Base-by-base conservation (phyloP, 2,888 invertebrate genomes). In the Operophtera brumata region DNA sequence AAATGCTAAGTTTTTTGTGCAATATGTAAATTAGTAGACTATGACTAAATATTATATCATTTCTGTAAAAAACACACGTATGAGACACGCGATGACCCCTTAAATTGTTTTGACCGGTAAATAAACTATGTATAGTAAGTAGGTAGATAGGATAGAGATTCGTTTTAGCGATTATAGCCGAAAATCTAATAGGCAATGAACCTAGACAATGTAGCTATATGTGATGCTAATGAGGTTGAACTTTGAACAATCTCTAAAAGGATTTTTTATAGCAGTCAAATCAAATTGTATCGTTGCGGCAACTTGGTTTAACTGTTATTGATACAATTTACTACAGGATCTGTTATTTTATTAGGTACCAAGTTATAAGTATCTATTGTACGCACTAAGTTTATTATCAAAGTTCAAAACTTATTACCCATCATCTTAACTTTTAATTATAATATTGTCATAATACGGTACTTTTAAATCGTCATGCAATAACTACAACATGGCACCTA, bases 1-100 rank as follows among this genome's bases (percentile, higher is more conserved):
- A 26, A 26, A n/a, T 26, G n/a, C n/a, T n/a, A n/a, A 26, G 26
- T 26, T 58, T 53, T 58, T 59, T 54, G 28, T 53, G 34, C 41
- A 45, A 28, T 48, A 51, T 42, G 45, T 13, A 51, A 57, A 57
- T 49, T 46, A 46, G 6, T 20, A 20, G 20, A 20, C 20, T 14
- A 37, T 14, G 8, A 9, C 37, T 13, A 14, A 37, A 14, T 3
- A 9, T 14, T 14, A 37, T 7, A 8, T 37, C 0, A 5, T 30
- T 9, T 6, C 1, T 35, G 11, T 8, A 28, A 37, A 39, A 47
- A 39, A 28, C 47, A 39, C 37, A 20, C 30, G 6, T 8, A 6
- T 35, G 11, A 35, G 2, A n/a, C 13, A 12, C 13, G 8, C 14
- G 13, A 14, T 37, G 14, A 37, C 37, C n/a, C 7, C 10, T 4